Conservation (phyloP, 2,888 invertebrate species). For the Salticus scenicus region DNA sequence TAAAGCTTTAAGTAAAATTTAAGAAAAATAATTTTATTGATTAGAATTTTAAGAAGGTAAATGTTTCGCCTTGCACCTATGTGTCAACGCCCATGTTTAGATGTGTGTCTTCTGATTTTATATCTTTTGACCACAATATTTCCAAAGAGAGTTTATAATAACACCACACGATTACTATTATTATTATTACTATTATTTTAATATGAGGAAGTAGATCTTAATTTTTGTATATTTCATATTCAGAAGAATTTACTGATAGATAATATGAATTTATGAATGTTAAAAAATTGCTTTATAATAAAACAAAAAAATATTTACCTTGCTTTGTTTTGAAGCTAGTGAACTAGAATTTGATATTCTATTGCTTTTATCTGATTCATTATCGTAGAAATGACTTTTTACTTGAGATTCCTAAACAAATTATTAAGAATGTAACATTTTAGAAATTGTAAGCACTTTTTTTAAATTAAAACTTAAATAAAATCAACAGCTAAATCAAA, state of each 20-base stretch:
- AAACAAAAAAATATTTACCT: conserved; percentile 20
- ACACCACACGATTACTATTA: too few species aligned
- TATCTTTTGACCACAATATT: too few species aligned
- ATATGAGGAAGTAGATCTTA: background rate
- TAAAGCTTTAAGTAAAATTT: too few species aligned
- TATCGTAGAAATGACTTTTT: conserved; percentile 59
- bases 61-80: too few species aligned
- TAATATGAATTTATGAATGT: too few species aligned
- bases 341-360: conserved; percentile 35
- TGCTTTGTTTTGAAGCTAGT: conserved; percentile 27
- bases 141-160: too few species aligned
- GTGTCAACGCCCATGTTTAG: too few species aligned
- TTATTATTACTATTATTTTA: background rate
- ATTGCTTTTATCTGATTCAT: conserved; percentile 19
- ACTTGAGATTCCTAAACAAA: conserved; percentile 30
- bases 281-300: background rate
- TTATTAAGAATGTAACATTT: background rate
- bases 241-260: background rate
- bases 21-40: too few species aligned
- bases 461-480: too few species aligned
- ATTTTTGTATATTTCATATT: background rate
- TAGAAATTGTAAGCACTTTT: background rate
- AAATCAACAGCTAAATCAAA: background rate
- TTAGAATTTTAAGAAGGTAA: too few species aligned
- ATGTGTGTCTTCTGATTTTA: too few species aligned